These are phyloP conservation scores for Riparia riparia DNA, from an alignment of 2,113 vertebrate species.

Conservation along the genomic window DNA sequence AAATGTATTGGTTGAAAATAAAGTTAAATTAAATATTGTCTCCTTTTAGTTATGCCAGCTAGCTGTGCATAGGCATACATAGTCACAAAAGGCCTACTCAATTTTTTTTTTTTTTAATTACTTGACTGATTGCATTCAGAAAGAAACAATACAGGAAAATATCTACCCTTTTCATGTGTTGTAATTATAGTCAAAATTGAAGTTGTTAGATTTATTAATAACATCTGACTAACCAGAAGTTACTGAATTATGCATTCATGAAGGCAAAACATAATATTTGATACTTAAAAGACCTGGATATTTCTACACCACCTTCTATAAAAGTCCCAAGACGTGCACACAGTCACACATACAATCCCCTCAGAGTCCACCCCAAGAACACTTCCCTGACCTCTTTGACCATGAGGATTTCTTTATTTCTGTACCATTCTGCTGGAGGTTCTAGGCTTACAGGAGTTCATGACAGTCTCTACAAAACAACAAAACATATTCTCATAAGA, in stretches of 20 bases:
- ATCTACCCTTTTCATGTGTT: neutral
- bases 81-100: neutral
- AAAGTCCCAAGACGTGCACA: neutral
- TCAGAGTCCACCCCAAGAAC: neutral
- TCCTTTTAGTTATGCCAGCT: neutral
- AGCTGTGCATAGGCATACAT: neutral
- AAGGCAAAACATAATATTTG: neutral
- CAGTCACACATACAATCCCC: neutral
- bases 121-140: neutral
- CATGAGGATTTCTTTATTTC: neutral
- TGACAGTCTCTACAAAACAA: neutral
- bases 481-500: neutral
- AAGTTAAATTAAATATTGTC: neutral
- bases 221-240: neutral
- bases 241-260: neutral
- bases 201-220: neutral
- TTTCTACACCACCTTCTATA: neutral
- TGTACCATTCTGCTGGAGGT: neutral
- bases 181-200: neutral
- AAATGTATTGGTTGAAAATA: neutral
- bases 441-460: neutral
- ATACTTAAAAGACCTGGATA: neutral
- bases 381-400: neutral
- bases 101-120: neutral
- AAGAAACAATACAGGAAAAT: neutral